phyloP scores from a whole-genome alignment of 2,888 invertebrate species.

The Magallana nippona region DNA sequence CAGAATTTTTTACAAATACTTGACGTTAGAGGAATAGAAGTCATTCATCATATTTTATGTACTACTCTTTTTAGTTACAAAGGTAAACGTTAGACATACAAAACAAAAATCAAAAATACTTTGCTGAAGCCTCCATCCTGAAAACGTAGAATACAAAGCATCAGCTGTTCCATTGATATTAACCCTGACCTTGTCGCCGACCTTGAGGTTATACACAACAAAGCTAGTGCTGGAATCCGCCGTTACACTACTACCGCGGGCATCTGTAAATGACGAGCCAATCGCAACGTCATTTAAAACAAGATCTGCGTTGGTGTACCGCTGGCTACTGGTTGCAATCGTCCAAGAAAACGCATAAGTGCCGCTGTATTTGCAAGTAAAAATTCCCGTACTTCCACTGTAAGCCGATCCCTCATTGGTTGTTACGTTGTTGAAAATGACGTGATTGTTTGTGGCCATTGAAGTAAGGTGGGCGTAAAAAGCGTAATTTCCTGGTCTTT shows the following conservation, averaged over 20 bases:
- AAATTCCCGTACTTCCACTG: neutral
- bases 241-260: neutral
- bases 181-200: neutral
- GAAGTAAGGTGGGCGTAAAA: neutral
- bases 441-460: neutral
- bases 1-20: too few relatives aligned
- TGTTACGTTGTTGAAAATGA: constrained; percentile 10
- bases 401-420: neutral
- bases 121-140: neutral
- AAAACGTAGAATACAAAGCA: neutral
- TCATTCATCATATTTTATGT: too few relatives aligned
- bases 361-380: constrained; percentile 7
- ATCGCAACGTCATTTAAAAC: neutral
- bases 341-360: neutral
- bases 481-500: neutral
- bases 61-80: too few relatives aligned
- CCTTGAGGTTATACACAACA: neutral
- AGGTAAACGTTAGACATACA: too few relatives aligned
- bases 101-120: neutral
- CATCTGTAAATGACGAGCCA: neutral
- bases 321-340: neutral
- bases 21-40: too few relatives aligned
- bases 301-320: neutral
- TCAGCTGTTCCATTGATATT: neutral
- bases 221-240: neutral